Conservation (phyloP, 2,888 invertebrate genomes). For the Acleris cristana region DNA sequence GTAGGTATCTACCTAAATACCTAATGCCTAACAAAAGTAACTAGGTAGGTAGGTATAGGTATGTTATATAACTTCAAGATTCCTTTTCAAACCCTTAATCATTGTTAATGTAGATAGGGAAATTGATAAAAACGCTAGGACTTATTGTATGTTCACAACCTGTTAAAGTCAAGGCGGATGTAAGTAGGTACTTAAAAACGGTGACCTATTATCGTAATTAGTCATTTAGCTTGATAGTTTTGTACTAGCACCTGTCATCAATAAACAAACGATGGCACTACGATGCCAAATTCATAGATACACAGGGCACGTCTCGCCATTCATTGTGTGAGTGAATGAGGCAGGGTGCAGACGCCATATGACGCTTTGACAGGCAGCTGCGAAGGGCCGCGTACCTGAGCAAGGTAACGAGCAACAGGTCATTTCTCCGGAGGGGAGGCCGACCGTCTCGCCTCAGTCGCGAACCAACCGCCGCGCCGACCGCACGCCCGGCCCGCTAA, state of each 20-base stretch:
- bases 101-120: no score
- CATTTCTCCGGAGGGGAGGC: constrained; percentile 74
- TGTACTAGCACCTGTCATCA: not conserved
- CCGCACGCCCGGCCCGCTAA: constrained; percentile 46
- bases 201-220: constrained; percentile 1
- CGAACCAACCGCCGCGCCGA: constrained; percentile 55
- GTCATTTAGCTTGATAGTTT: not conserved
- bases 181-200: not conserved
- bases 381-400: constrained; percentile 74
- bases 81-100: no score
- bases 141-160: no score
- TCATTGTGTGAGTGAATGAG: constrained; percentile 70
- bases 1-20: no score
- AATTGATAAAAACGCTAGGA: no score
- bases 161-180: not conserved
- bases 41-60: no score
- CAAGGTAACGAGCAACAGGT: constrained; percentile 82
- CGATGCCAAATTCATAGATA: constrained; percentile 43
- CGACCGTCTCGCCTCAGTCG: constrained; percentile 55
- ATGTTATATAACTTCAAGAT: no score
- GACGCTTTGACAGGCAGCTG: constrained; percentile 77
- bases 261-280: constrained; percentile 16
- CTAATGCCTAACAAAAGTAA: no score
- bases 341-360: constrained; percentile 56
- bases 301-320: constrained; percentile 69